Evolutionary conservation across 2,888 invertebrate species (phyloP).

Genomic region (Drosophila parthenogenetica): DNA sequence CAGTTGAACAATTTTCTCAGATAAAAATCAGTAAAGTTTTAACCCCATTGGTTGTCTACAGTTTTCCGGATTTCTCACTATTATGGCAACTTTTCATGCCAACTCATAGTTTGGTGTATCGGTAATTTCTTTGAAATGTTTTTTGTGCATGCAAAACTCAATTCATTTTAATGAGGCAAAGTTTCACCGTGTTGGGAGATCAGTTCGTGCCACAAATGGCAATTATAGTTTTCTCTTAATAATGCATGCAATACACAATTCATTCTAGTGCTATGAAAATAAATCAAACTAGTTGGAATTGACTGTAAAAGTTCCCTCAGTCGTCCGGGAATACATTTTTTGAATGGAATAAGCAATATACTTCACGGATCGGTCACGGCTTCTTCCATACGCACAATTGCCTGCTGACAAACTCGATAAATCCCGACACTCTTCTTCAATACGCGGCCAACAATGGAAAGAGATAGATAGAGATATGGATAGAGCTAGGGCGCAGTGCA

Average conservation of each 20-base stretch:
- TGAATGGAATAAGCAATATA: no score
- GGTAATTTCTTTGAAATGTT: conserved; percentile 3
- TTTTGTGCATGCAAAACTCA: background rate
- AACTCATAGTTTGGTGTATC: conserved; percentile 4
- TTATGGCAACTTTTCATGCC: conserved; percentile 19
- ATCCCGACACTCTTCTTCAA: no score
- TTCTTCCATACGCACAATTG: no score
- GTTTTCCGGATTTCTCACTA: background rate
- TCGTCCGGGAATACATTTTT: no score
- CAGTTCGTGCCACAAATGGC: conserved; percentile 25
- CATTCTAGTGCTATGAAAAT: background rate
- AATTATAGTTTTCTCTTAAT: conserved; percentile 48
- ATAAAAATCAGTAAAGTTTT: conserved; percentile 6
- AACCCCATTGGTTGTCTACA: conserved; percentile 1
- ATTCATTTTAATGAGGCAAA: conserved; percentile 56
- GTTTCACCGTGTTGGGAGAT: conserved; percentile 30
- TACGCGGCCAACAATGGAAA: background rate
- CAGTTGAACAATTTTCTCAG: background rate
- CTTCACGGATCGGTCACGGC: no score
- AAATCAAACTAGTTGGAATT: background rate
- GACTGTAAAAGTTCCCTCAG: background rate
- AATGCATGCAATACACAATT: conserved; percentile 31
- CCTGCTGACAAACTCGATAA: no score
- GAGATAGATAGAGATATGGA: background rate
- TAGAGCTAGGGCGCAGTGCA: conserved; percentile 22